These are phyloP conservation scores for Corapipo altera DNA, from an alignment of 2,113 vertebrate genomes.

Conservation along the genomic window DNA sequence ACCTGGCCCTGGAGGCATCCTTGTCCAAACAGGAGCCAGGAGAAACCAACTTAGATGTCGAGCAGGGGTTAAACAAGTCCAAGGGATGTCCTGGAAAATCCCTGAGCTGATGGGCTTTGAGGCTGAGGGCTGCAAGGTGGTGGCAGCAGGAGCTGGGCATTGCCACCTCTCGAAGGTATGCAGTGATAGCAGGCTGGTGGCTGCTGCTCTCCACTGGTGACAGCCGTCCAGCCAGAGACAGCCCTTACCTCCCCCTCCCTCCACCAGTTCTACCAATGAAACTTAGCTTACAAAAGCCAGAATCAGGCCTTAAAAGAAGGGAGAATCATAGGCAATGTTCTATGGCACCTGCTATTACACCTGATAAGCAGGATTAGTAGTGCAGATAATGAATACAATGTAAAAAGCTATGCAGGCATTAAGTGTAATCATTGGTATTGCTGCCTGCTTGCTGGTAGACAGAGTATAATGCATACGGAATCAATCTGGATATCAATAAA, in stretches of 20 bases:
- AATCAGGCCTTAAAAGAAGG: background rate
- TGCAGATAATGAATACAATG: background rate
- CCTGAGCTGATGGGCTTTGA: background rate
- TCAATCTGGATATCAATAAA: background rate
- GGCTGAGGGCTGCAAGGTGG: background rate
- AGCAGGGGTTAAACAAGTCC: background rate
- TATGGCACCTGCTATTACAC: background rate
- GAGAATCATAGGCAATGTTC: background rate
- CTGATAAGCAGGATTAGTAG: background rate
- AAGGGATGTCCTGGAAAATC: background rate
- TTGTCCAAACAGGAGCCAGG: background rate
- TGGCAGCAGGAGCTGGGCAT: background rate
- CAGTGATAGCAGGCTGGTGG: background rate
- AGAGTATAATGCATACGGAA: background rate
- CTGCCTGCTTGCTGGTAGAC: background rate
- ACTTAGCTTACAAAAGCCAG: background rate
- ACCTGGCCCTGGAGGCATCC: background rate
- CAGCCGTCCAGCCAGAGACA: background rate
- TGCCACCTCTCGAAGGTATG: background rate
- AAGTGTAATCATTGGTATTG: background rate
- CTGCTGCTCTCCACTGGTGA: background rate
- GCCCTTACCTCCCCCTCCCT: background rate
- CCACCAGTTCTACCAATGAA: background rate
- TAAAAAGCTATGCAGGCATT: background rate
- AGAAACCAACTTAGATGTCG: fast-evolving